A percentile compares a stretch with the other conserved stretches of the same genome.
phyloP scores from a whole-genome alignment of 2,888 invertebrate genomes.

The Ecdyonurus torrentis region DNA sequence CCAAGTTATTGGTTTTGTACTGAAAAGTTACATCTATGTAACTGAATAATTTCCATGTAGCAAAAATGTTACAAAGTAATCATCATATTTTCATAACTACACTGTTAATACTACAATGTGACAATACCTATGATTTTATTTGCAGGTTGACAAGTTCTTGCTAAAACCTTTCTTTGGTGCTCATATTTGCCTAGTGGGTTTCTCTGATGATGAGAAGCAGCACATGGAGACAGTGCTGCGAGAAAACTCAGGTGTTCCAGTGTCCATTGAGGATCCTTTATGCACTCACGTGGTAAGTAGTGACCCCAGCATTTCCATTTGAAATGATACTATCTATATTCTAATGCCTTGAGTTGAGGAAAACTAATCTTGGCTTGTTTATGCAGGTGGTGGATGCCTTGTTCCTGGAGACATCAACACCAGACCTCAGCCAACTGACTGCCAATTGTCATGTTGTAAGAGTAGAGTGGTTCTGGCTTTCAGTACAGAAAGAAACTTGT shows the following conservation, averaged over 20 bases:
- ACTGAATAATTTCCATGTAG: no score
- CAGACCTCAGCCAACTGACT: constrained; percentile 37
- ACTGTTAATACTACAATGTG: no score
- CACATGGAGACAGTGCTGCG: constrained; percentile 84
- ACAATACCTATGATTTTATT: no score
- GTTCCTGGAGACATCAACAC: constrained; percentile 42
- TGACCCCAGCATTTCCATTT: neutral
- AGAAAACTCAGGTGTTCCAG: constrained; percentile 68
- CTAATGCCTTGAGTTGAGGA: neutral
- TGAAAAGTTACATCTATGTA: no score
- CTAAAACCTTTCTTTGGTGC: constrained; percentile 78
- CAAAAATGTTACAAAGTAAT: no score
- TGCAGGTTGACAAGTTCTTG: constrained; percentile 36
- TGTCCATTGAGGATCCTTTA: constrained; percentile 59
- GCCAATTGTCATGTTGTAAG: constrained; percentile 59
- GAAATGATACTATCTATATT: no score
- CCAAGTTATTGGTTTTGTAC: no score
- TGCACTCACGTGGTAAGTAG: constrained; percentile 83
- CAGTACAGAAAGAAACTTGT: constrained; percentile 87
- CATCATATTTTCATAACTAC: no score
- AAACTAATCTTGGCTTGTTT: constrained; percentile 16
- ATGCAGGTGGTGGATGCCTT: constrained; percentile 72
- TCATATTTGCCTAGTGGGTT: constrained; percentile 75
- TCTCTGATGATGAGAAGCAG: constrained; percentile 72
- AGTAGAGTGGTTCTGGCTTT: constrained; percentile 97